phyloP scores from a whole-genome alignment of 92 coral and sea anemone genomes.

The Zoanthus sociatus region DNA sequence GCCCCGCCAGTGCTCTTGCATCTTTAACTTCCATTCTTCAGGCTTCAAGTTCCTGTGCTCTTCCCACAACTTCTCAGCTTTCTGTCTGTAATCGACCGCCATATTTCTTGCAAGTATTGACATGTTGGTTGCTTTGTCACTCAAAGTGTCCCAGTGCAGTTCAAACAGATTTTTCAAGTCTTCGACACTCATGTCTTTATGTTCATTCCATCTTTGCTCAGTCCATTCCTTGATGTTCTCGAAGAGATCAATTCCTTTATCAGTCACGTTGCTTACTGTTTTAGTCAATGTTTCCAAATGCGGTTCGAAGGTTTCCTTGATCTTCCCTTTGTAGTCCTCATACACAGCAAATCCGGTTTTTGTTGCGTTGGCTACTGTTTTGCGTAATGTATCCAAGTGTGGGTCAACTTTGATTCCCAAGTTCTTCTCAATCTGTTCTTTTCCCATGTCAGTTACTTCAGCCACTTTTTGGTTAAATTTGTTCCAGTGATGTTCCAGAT shows the following conservation, averaged over 20 bases:
- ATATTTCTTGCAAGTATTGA: background rate
- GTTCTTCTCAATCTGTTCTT: background rate
- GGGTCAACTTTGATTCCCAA: background rate
- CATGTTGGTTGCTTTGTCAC: conserved; percentile 1
- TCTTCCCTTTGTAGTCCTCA: background rate
- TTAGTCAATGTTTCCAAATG: background rate
- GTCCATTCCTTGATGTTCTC: background rate
- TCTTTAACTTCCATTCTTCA: conserved; percentile 5
- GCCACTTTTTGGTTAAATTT: no score
- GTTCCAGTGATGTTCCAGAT: no score
- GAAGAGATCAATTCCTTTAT: background rate
- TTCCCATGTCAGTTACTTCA: no score
- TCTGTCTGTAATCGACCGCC: conserved; percentile 10
- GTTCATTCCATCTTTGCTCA: background rate
- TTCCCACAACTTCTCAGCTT: conserved; percentile 23
- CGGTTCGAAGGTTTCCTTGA: background rate
- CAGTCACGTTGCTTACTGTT: background rate
- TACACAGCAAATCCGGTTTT: background rate
- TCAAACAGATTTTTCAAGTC: background rate
- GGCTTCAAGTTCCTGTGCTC: conserved; percentile 20
- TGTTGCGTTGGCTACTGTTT: background rate
- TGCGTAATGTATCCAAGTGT: background rate
- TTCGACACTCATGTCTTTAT: background rate
- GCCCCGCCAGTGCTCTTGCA: background rate
- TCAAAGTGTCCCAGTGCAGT: background rate